Evolutionary conservation across 2,888 invertebrate species (phyloP).

Genomic region (Spilosoma lubricipeda): DNA sequence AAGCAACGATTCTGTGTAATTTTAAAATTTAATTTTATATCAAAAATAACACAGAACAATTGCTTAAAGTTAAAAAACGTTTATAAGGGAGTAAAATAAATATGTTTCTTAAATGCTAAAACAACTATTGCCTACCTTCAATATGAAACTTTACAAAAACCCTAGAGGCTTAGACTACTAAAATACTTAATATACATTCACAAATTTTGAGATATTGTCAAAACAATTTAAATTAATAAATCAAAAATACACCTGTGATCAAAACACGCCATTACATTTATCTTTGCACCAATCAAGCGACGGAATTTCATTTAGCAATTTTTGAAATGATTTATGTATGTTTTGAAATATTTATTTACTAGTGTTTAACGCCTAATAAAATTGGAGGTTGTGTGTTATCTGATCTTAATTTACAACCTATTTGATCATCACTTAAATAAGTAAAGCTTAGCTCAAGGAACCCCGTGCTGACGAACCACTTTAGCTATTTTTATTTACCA

Average conservation of each 20-base stretch:
- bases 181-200: not conserved
- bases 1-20: too few relatives aligned
- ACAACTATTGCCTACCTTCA: not conserved
- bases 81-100: too few relatives aligned
- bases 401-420: conserved; percentile 40
- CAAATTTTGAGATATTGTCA: conserved; percentile 12
- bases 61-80: too few relatives aligned
- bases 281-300: conserved; percentile 42
- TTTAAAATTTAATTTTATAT: too few relatives aligned
- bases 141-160: not conserved
- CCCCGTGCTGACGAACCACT: not conserved
- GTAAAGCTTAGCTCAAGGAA: not conserved
- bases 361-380: conserved; percentile 38
- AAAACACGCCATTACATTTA: conserved; percentile 42
- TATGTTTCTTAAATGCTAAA: not conserved
- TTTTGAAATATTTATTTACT: conserved; percentile 38
- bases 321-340: conserved; percentile 28
- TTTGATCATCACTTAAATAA: conserved; percentile 42
- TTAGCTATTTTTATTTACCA: not conserved
- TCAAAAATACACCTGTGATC: conserved; percentile 31
- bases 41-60: too few relatives aligned
- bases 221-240: conserved; percentile 27
- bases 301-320: conserved; percentile 29
- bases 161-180: not conserved
- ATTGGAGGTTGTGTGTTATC: conserved; percentile 45